phyloP scores from a whole-genome alignment of 2,888 invertebrate genomes.

The Toxonevra muliebris region DNA sequence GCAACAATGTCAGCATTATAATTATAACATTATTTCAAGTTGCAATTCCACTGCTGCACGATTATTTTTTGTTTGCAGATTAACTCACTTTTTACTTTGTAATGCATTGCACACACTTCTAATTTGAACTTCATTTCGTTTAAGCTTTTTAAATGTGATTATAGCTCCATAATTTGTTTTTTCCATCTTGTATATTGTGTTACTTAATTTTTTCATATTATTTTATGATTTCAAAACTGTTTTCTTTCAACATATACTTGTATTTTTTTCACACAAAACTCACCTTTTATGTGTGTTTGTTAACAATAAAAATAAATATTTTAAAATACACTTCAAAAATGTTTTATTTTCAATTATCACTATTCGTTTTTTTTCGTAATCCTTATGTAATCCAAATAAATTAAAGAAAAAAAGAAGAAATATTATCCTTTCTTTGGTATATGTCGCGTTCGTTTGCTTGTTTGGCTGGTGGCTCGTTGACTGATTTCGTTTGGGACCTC shows the following conservation, averaged over 20 bases:
- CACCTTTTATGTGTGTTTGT: slow-evolving; percentile 43
- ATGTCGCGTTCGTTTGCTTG: slow-evolving; percentile 33
- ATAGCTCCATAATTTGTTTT: no score
- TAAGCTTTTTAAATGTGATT: no score
- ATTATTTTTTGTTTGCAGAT: no score
- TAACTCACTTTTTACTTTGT: no score
- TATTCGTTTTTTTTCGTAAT: slow-evolving; percentile 39
- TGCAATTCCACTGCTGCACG: no score
- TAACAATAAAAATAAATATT: slow-evolving; percentile 13
- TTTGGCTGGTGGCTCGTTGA: slow-evolving; percentile 51
- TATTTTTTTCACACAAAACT: slow-evolving; percentile 38
- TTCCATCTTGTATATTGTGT: neutral
- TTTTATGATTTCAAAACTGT: neutral
- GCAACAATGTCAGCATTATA: no score
- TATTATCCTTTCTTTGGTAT: slow-evolving; percentile 46
- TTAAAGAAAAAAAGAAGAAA: slow-evolving; percentile 12
- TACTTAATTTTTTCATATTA: neutral
- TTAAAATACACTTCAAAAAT: slow-evolving; percentile 8
- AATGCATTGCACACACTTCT: no score
- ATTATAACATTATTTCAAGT: no score
- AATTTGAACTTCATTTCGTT: no score
- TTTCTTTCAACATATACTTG: slow-evolving; percentile 16
- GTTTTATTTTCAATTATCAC: neutral
- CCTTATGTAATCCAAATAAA: slow-evolving; percentile 47
- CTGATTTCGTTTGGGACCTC: slow-evolving; percentile 54